A percentile compares a stretch with the other conserved stretches of the same genome.
Conservation (phyloP, 2,888 invertebrate genomes). For the Lordiphosa andalusiaca region DNA sequence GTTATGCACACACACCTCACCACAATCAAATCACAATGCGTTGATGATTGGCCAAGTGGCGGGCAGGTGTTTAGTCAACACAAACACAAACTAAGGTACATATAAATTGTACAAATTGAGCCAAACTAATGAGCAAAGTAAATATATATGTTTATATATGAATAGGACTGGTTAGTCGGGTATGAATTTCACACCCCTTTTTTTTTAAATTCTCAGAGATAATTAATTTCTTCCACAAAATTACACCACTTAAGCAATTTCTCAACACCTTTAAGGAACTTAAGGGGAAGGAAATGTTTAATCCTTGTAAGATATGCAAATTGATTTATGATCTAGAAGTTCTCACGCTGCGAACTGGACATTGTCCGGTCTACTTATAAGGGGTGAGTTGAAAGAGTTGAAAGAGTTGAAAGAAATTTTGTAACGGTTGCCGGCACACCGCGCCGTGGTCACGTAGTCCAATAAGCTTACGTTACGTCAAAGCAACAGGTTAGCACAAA, state of each 20-base stretch:
- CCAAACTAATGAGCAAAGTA: constrained; percentile 19
- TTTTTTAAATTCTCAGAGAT: constrained; percentile 12
- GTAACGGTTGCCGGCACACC: constrained; percentile 1
- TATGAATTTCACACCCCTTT: constrained; percentile 10
- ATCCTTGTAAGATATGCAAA: constrained; percentile 33
- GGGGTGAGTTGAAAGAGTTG: background rate
- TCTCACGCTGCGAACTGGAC: constrained; percentile 65
- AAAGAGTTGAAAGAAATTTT: constrained; percentile 18
- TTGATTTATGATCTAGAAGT: constrained; percentile 48
- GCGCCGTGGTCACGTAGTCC: constrained; percentile 1
- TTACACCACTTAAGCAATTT: constrained; percentile 47
- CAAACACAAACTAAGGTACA: constrained; percentile 12
- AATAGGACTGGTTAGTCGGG: constrained; percentile 2
- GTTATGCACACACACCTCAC: constrained; percentile 10
- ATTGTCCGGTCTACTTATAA: constrained; percentile 47
- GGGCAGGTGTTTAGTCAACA: constrained; percentile 33
- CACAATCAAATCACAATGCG: constrained; percentile 22
- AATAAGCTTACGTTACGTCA: background rate
- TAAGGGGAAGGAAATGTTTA: constrained; percentile 20
- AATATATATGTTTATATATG: constrained; percentile 1
- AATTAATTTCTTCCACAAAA: constrained; percentile 67
- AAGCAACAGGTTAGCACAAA: constrained; percentile 10
- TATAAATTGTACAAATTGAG: constrained; percentile 24
- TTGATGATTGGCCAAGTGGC: constrained; percentile 20
- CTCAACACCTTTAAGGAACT: constrained; percentile 11